These are phyloP conservation scores for Jacana jacana DNA, from an alignment of 2,113 vertebrate genomes.

Conservation along the genomic window DNA sequence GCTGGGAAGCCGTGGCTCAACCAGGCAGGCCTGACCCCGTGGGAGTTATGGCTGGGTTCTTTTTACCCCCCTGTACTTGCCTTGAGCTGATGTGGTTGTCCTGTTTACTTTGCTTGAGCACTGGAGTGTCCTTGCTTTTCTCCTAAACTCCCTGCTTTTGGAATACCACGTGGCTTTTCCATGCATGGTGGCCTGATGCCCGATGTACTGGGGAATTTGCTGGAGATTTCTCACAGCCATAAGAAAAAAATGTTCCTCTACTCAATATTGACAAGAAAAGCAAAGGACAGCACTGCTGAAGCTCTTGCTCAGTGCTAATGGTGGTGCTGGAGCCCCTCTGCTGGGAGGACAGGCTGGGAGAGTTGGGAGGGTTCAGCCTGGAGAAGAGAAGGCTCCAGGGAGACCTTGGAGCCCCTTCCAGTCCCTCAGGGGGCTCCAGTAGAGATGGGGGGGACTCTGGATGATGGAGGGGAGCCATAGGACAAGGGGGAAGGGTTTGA, in stretches of 20 bases:
- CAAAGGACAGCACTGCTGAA: not conserved
- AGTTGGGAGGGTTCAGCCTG: not conserved
- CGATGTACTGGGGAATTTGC: not conserved
- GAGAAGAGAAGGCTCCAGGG: not conserved
- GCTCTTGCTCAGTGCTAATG: not conserved
- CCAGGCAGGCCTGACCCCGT: not conserved
- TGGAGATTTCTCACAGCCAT: not conserved
- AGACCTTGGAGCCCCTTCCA: not conserved
- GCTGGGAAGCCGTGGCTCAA: not conserved
- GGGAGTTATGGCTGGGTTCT: not conserved
- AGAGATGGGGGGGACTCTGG: not conserved
- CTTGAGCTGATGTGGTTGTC: not conserved
- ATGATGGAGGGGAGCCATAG: not conserved
- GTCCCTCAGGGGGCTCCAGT: not conserved
- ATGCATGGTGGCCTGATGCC: not conserved
- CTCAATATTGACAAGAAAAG: not conserved
- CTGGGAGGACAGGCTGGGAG: not conserved
- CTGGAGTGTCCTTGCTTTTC: not conserved
- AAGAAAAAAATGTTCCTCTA: not conserved
- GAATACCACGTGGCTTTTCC: not conserved
- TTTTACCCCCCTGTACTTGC: rapidly evolving
- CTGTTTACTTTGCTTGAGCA: not conserved
- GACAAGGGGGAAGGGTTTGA: not conserved
- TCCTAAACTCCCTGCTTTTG: not conserved
- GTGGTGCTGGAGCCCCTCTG: not conserved